Conservation (phyloP, 2,888 invertebrate species). For the Acrobasis consociella region DNA sequence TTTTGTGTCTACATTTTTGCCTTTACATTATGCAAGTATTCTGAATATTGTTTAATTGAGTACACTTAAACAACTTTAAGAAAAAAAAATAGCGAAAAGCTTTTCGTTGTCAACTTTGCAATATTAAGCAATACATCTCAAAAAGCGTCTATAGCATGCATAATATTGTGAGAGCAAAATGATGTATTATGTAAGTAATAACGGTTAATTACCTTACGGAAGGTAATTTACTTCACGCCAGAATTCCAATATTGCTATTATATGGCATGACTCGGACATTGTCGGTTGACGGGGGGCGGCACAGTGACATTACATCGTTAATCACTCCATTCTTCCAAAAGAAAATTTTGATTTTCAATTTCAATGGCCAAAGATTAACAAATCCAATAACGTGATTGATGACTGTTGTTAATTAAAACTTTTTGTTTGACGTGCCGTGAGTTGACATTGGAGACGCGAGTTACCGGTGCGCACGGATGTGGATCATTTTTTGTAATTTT, state of each 20-base stretch:
- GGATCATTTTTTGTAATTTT: conserved; percentile 50
- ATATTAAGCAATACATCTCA: conserved; percentile 14
- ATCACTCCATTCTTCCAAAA: conserved; percentile 68
- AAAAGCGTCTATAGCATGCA: neutral
- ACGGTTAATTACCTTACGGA: conserved; percentile 63
- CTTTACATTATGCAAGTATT: too few species aligned
- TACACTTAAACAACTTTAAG: too few species aligned
- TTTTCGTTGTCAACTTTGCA: neutral
- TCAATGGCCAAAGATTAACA: conserved; percentile 65
- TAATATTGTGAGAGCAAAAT: conserved; percentile 16
- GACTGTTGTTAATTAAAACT: conserved; percentile 62
- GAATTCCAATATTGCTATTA: conserved; percentile 75
- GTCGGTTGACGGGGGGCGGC: conserved; percentile 63
- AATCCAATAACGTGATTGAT: conserved; percentile 70
- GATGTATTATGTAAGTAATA: conserved; percentile 41
- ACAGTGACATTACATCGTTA: conserved; percentile 74
- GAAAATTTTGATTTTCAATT: conserved; percentile 79
- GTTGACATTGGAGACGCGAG: conserved; percentile 41
- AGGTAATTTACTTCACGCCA: conserved; percentile 72
- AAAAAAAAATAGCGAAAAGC: too few species aligned
- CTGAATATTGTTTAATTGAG: too few species aligned
- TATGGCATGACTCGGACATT: conserved; percentile 74
- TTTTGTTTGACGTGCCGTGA: conserved; percentile 39
- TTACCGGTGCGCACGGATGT: conserved; percentile 52
- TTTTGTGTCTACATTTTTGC: too few species aligned